These are phyloP conservation scores for Orthonevra nobilis DNA, from an alignment of 2,888 invertebrate genomes.

Conservation along the genomic window DNA sequence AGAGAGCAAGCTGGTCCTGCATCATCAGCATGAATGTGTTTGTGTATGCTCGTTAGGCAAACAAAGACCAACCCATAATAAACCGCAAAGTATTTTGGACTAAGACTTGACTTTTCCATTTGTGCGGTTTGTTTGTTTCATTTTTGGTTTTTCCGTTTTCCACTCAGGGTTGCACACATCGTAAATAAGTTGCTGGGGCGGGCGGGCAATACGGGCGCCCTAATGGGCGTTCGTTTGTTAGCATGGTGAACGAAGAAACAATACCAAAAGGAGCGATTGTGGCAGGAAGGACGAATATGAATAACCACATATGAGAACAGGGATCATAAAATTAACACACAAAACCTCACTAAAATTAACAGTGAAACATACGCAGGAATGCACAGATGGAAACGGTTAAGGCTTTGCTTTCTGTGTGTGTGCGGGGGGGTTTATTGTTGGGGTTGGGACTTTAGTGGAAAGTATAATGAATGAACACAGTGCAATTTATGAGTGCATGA, in stretches of 20 bases:
- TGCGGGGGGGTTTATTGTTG: neutral
- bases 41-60: constrained; percentile 42
- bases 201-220: neutral
- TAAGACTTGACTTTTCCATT: constrained; percentile 69
- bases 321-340: constrained; percentile 69
- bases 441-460: neutral
- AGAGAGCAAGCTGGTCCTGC: neutral
- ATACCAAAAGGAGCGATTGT: constrained; percentile 45
- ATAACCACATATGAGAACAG: constrained; percentile 63
- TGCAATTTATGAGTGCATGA: neutral
- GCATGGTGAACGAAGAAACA: constrained; percentile 5
- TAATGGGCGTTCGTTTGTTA: neutral
- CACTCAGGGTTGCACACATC: constrained; percentile 44
- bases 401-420: no score
- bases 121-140: constrained; percentile 64
- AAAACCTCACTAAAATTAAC: constrained; percentile 63
- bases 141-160: constrained; percentile 45
- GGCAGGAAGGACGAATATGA: constrained; percentile 47
- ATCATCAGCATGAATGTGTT: neutral
- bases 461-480: no score
- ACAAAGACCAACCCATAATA: constrained; percentile 65
- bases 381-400: neutral
- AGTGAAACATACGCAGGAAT: constrained; percentile 22
- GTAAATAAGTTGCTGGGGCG: constrained; percentile 41
- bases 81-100: constrained; percentile 70